phyloP scores from a whole-genome alignment of 1,140 invertebrate species.

The Pomacea maculata region DNA sequence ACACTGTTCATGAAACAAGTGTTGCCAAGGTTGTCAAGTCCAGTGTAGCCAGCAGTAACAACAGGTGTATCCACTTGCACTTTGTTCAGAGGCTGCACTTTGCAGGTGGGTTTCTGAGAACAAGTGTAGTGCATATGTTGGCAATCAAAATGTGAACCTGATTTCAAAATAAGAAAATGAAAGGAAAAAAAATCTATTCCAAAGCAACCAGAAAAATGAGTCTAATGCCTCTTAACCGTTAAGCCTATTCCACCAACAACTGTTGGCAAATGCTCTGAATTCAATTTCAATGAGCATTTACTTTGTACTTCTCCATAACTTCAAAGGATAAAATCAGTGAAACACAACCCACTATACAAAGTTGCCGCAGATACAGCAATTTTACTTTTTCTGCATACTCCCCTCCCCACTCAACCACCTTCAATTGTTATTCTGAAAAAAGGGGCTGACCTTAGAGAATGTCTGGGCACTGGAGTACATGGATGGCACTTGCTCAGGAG shows the following conservation, averaged over 20 bases:
- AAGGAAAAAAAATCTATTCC: neutral
- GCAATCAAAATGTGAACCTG: too few species aligned
- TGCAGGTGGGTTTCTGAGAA: constrained; percentile 62
- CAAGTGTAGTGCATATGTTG: constrained; percentile 9
- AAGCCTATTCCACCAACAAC: too few species aligned
- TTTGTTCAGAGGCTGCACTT: constrained; percentile 59
- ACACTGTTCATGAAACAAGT: constrained; percentile 68
- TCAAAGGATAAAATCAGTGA: too few species aligned
- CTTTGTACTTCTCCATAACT: too few species aligned
- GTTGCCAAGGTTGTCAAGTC: constrained; percentile 65
- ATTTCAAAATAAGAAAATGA: neutral
- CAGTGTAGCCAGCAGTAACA: constrained; percentile 53
- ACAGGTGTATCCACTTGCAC: constrained; percentile 27
- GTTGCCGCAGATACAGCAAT: too few species aligned
- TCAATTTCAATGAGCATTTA: too few species aligned
- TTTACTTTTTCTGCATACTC: too few species aligned
- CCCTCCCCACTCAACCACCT: too few species aligned
- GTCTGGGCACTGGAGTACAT: neutral
- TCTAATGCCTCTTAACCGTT: too few species aligned
- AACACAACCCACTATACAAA: too few species aligned
- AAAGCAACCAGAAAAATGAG: neutral
- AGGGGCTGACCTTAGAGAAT: constrained; percentile 15
- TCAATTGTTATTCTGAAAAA: too few species aligned
- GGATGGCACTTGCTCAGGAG: neutral
- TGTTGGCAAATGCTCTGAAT: too few species aligned